Base-by-base conservation (phyloP, 2,797 vertebrate genomes). In the Sebastes cheni region DNA sequence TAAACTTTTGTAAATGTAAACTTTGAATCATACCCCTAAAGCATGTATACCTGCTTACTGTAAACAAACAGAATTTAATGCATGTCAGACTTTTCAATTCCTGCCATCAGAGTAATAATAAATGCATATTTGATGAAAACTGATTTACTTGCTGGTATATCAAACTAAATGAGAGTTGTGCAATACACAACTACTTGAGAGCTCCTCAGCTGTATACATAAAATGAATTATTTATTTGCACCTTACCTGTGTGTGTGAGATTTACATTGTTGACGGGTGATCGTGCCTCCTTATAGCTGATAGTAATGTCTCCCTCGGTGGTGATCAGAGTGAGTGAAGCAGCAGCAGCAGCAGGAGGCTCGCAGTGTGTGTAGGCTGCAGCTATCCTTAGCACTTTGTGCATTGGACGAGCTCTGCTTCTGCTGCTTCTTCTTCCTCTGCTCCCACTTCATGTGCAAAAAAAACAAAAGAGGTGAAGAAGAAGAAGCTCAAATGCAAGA, bases 161-260 rank as follows among this genome's bases (percentile, higher is more conserved):
- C 52, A 29, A 77, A 80, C 60, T 81, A 69, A 61, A 74, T 2
- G 8, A 67, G 6, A 81, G 58, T 72, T 77, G 23, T 69, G 68
- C 36, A 42, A 42, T 14, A 52, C 46, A n/a, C 67, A 72, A 36
- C 22, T 29, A 64, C 8, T 29, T 2, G 20, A 66, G 14, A 73
- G 50, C 68, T 25, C 55, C 60, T 81, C 4, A 42, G 25, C 54
- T 77, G 32, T 25, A n/a, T 46, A 46, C 46, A 50, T 50, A 27
- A 13, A 16, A 80, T 70, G 2, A 10, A 70, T 84, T 34, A 74
- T 86, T 39, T 2, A 82, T 50, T 18, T 8, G 59, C 14, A 89
- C 93, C 82, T 91, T 91, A 95, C 94, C 93, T 92, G 87, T 83
- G 81, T 92, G 88, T 83, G 81, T 36, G 62, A 84, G 88, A 88